A percentile compares a stretch with the other conserved stretches of the same genome.
Evolutionary conservation across 1,140 invertebrate species (phyloP).

Genomic region (Eueides isabella): DNA sequence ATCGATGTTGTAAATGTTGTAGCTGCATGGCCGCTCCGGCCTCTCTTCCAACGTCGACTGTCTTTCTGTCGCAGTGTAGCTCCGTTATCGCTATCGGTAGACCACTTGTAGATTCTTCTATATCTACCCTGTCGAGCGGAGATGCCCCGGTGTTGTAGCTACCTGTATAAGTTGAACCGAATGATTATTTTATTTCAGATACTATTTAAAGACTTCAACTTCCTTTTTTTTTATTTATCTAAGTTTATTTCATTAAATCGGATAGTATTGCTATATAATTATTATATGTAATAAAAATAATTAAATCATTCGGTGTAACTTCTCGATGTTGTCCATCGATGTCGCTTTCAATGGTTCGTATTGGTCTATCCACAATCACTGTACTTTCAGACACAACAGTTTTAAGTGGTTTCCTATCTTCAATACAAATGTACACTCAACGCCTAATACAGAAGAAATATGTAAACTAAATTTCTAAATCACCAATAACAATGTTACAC

Average conservation of each 20-base stretch:
- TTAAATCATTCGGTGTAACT: conserved; percentile 15
- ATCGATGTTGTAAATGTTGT: conserved; percentile 80
- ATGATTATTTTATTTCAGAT: conserved; percentile 16
- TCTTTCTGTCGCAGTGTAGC: conserved; percentile 75
- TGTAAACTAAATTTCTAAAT: conserved; percentile 16
- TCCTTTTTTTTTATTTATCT: background rate
- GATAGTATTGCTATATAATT: background rate
- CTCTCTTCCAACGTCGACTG: conserved; percentile 71
- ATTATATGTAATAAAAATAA: conserved; percentile 22
- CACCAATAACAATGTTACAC: conserved; percentile 56
- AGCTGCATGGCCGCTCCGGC: conserved; percentile 78
- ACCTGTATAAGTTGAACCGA: conserved; percentile 67
- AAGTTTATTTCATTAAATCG: background rate
- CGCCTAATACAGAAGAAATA: conserved; percentile 49
- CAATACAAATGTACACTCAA: conserved; percentile 39
- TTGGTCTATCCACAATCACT: conserved; percentile 74
- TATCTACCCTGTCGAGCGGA: conserved; percentile 75
- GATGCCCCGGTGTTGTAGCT: conserved; percentile 73
- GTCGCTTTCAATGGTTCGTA: conserved; percentile 80
- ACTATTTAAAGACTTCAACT: too few relatives aligned
- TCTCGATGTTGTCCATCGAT: conserved; percentile 79
- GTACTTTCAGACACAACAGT: conserved; percentile 61
- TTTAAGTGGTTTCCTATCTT: conserved; percentile 38
- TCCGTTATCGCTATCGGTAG: conserved; percentile 73
- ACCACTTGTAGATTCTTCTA: conserved; percentile 79